Base-by-base conservation (phyloP, 2,113 vertebrate genomes). In the Nerophis ophidion region DNA sequence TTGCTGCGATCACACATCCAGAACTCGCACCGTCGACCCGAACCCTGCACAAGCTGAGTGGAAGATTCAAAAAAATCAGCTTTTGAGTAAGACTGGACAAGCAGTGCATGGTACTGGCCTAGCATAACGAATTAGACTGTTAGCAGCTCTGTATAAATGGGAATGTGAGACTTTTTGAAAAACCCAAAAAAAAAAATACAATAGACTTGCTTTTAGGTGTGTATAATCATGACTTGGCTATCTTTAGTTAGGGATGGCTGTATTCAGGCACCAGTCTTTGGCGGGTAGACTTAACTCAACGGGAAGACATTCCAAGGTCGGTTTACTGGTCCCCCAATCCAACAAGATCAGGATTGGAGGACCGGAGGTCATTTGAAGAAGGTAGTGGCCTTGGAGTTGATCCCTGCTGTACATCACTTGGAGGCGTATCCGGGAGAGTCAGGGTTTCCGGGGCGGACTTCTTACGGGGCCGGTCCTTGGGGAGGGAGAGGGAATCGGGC, bases 371-470 rank as follows among this genome's bases (percentile, higher is more conserved):
- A 63, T 80, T 85, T 50, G 80, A 82, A 58, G 42, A 14, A 0
- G 76, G 58, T 33, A 58, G 19, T 0, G 74, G 77, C 66, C 60
- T 69, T 7, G 35, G 5, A 36, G 34, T 1, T n/a, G 79, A 64
- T 55, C 63, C 64, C 53, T 82, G 79, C 0, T 74, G 40, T 44
- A 44, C 47, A 4, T 33, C 58, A 46, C 67, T 76, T 4, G 51
- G 44, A 17, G n/a, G 61, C 4, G 88, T 90, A 55, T 96, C 93
- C 14, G 92, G 93, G 70, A 99, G 93, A 12, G 95, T 98, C 68
- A 98, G 91, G 69, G 95, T 95, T 91, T 98, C 96, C 17, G 96
- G 97, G 61, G 97, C 96, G 6, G 97, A 99, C 75, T 97, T 98
- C 86, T 99, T 98, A 72, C 96, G 91, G 33, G 92, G 94, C 52